Evolutionary conservation across 2,113 vertebrate genomes (phyloP), one percentile per base, ranked within the genome.

Genomic region (Cebus imitator): DNA sequence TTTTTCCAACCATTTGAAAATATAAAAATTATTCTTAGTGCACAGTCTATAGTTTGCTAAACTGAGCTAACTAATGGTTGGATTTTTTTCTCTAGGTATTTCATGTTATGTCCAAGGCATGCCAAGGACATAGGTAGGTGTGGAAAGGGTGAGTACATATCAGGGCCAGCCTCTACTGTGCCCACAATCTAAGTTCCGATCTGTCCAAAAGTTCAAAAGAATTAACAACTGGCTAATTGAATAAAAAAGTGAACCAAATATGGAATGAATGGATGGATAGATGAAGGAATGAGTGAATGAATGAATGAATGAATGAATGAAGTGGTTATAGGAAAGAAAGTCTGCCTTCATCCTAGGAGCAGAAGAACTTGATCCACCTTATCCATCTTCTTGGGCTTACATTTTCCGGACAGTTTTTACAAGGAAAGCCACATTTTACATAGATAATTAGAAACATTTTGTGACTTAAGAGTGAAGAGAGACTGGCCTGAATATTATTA

Each of bases 341-440:
- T 17, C n/a, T 82, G 50, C 66, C 57, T 50, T 35, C 40, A 50
- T 14, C 12, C 40, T 5, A n/a, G 17, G 14, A 73, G 10, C 12
- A 1, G 3, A 3, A 0, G 2, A 58, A 25, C 52, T 37, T 45
- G 25, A 57, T 6, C 37, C 13, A 48, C 37, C 57, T 90, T 55
- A 0, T 5, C 11, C 40, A 66, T 20, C 0, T 48, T 73, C 58
- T 37, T 14, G 25, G 40, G 52, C 82, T 70, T 85, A 6, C 40
- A 75, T 97, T 97, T 97, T 82, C 91, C 94, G 88, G 80, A 96
- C 87, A 97, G 80, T 97, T 96, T 97, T 97, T 96, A 97, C 98
- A 98, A 98, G 97, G 90, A 96, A 98, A 96, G 89, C 93, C 76
- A 78, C 95, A 92, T 98, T 97, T 98, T 97, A 80, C 98, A 98